Conservation (phyloP, 2,113 vertebrate genomes). For the Rhipidura dahli region DNA sequence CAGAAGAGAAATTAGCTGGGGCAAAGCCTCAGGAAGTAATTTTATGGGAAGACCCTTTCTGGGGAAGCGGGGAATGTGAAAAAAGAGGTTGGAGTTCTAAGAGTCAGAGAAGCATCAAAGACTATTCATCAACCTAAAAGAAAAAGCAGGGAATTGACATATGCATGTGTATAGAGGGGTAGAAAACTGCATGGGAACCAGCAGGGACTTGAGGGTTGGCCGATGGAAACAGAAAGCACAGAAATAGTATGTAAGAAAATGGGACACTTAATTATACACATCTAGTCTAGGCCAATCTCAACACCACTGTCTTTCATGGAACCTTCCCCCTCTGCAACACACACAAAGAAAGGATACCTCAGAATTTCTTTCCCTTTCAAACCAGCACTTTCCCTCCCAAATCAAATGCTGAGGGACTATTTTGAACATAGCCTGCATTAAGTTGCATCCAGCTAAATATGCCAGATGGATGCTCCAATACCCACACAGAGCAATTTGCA, state of each 20-base stretch:
- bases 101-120: background rate
- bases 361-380: background rate
- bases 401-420: background rate
- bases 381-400: background rate
- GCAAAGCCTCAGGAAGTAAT: background rate
- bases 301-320: background rate
- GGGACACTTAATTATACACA: background rate
- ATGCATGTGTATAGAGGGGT: background rate
- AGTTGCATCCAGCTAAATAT: background rate
- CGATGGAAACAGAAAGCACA: background rate
- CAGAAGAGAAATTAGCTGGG: background rate
- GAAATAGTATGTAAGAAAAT: background rate
- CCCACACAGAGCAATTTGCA: background rate
- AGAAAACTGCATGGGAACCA: background rate
- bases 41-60: background rate
- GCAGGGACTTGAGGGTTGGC: background rate
- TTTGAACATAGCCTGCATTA: rapidly evolving
- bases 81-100: background rate
- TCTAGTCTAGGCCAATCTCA: background rate
- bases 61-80: background rate
- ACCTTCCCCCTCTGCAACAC: too few relatives aligned
- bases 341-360: background rate
- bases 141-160: background rate
- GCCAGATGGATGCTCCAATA: background rate
- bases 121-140: background rate